Evolutionary conservation across 2,888 invertebrate genomes (phyloP), one percentile per base, ranked within the genome.

Genomic region (Tetramorium bicarinatum): DNA sequence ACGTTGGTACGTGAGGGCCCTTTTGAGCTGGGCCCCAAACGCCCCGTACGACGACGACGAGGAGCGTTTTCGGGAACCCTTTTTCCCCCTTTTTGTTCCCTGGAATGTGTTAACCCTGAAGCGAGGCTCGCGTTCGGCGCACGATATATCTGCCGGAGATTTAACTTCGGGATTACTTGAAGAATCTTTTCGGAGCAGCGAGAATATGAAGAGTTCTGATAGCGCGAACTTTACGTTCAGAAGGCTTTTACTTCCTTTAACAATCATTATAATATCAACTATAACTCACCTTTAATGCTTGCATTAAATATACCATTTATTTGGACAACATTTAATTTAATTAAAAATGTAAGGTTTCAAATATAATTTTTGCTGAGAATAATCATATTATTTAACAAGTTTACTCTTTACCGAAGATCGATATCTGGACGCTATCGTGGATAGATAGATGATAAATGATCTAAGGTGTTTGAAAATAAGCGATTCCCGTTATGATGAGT

Each of bases 1-100:
- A 90, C 87, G 88, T 86, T 82, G 88, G 85, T 86, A 84, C 88
- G 85, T 64, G 85, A 86, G 84, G 85, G 87, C 85, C 86, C 83
- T 87, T 85, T 84, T 44, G 81, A 77, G 85, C 79, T 34, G 67
- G 72, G 34, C 66, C 79, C 75, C 66, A 62, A 80, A 82, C 85
- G 83, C 80, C 84, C 67, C 71, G 83, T 54, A 77, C 80, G 67
- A 81, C 76, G 85, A 38, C 77, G 82, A 66, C 80, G 61, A 82
- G 82, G 76, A 80, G 81, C 81, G 81, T 76, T 72, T 86, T 80
- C 59, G 79, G 79, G 72, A 80, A 80, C 47, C 59, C 47, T 80
- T 77, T 61, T 80, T 59, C 72, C 38, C 64, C 74, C 72, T 80
- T 80, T 80, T 71, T 80, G 79, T 80, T 80, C 79, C 74, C 72